Conservation (phyloP, 2,888 invertebrate species). For the Drosophila niveifrons region DNA sequence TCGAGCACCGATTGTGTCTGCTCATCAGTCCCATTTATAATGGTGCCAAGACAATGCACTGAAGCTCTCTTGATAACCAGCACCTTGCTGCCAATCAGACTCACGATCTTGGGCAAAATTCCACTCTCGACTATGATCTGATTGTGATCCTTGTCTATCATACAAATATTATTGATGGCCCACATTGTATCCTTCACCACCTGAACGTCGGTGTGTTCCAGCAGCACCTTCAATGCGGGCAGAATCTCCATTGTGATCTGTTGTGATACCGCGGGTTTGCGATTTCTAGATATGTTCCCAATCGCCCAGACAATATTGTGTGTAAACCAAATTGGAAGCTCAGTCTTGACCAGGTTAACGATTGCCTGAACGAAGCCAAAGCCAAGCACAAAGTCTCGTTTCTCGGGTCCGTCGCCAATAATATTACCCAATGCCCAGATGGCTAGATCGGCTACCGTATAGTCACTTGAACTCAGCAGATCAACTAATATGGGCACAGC, state of each 20-base stretch:
- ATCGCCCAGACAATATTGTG: neutral
- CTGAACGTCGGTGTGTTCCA: neutral
- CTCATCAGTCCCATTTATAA: neutral
- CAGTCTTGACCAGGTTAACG: neutral
- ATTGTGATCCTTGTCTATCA: neutral
- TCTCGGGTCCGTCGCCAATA: neutral
- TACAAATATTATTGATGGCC: neutral
- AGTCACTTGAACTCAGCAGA: neutral
- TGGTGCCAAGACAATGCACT: neutral
- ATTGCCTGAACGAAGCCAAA: neutral
- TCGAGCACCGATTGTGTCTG: neutral
- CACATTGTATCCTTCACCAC: neutral
- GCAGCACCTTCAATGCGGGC: neutral
- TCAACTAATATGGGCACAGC: neutral
- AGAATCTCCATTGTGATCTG: neutral
- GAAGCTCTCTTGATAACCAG: rapidly evolving
- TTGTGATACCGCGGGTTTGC: neutral
- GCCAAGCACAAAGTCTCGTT: neutral
- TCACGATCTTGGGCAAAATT: neutral
- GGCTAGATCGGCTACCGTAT: neutral
- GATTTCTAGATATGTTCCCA: neutral
- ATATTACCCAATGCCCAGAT: neutral
- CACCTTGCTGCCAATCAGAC: neutral
- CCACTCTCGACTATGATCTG: neutral
- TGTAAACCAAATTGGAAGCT: too few species aligned